Conservation (phyloP, 2,113 vertebrate species). For the Oreochromis aureus region DNA sequence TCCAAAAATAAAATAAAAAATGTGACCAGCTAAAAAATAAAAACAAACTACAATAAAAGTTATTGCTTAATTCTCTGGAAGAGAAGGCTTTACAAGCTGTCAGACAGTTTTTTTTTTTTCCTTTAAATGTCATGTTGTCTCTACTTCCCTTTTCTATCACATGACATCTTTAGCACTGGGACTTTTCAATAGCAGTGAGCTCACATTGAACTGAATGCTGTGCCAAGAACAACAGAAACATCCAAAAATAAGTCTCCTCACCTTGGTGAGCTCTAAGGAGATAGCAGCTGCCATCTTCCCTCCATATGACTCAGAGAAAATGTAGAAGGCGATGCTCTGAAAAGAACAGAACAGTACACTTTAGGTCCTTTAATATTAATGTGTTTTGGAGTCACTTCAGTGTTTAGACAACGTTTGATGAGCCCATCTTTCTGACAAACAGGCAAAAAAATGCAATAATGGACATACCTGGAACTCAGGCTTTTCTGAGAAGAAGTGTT, state of each 20-base stretch:
- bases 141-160: neutral
- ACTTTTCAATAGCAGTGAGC: neutral
- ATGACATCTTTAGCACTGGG: neutral
- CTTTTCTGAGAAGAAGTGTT: conserved; percentile 75
- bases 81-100: neutral
- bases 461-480: conserved; percentile 82
- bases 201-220: neutral
- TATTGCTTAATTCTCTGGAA: neutral
- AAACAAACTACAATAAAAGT: neutral
- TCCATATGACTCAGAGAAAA: conserved; percentile 97
- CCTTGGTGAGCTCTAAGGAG: conserved; percentile 80
- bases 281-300: conserved; percentile 96
- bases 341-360: neutral
- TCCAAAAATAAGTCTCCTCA: conserved; percentile 25
- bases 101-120: neutral
- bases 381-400: neutral
- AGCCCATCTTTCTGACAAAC: neutral
- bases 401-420: neutral
- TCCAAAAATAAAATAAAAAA: neutral
- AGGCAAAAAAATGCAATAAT: neutral
- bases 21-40: neutral
- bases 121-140: neutral
- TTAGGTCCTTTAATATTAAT: neutral
- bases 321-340: conserved; percentile 88
- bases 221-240: neutral